Evolutionary conservation across 92 coral and sea anemone species (phyloP), one percentile per base, ranked within the genome.

Genomic region (Pocillopora meandrina): DNA sequence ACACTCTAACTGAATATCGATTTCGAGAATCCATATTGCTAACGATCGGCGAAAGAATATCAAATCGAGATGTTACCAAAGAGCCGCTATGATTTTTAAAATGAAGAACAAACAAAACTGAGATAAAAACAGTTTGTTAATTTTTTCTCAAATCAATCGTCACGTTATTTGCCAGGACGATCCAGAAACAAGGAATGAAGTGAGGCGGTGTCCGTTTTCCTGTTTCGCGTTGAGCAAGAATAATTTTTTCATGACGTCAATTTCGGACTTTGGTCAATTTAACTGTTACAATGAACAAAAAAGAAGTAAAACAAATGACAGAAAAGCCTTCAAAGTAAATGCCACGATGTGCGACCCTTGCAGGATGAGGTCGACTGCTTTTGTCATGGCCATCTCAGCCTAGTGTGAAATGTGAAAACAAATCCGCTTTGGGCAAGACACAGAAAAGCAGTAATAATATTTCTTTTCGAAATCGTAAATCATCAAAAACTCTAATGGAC

Each of bases 271-370:
- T 59, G 77, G 71, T 57, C 59, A 71, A 59, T 70, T 67, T 56
- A 18, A 19, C 75, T 56, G 59, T 80, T 56, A 76, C 66, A 58
- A 68, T 81, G 77, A 81, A 34, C 59, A 15, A 13, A 71, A 36
- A 20, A 14, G 36, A 57, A 34, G 20, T 15, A 66, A 31, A 56
- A 35, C 52, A 21, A 42, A 7, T 56, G 85, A 59, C 85, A 70
- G 35, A 10, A n/a, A 33, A 20, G 59, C 77, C 49, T 78, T 78
- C 68, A 70, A 70, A 57, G 59, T 71, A 70, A 71, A 20, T 81
- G 85, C 65, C 85, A 71, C 34, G 36, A 7, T 26, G 23, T 69
- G 77, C 85, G 85, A 81, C 85, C 85, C 56, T 77, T 52, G 77
- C n/a, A 36, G 36, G 42, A 60, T 16, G 71, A 36, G 85, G 85